These are phyloP conservation scores for Hydropsyche betteni DNA, from an alignment of 2,888 invertebrate species.

Conservation along the genomic window DNA sequence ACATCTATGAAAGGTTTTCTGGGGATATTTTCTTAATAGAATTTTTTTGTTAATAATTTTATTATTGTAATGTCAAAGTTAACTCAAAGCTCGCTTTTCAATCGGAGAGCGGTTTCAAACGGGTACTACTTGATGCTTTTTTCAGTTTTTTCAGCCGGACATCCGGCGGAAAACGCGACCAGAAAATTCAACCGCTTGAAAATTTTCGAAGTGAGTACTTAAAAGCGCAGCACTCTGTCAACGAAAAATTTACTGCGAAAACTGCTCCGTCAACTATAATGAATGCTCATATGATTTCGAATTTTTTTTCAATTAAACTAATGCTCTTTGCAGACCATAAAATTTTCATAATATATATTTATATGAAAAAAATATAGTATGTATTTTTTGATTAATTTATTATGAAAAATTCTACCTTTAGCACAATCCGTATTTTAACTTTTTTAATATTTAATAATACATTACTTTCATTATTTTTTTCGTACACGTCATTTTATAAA, in stretches of 20 bases:
- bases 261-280: neutral
- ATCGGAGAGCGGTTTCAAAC: neutral
- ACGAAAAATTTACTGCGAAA: neutral
- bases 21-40: neutral
- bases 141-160: neutral
- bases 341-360: too few species aligned
- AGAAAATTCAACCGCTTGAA: neutral
- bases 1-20: neutral
- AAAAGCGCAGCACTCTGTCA: slow-evolving; percentile 13
- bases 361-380: too few species aligned
- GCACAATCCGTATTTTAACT: too few species aligned
- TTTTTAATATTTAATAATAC: too few species aligned
- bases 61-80: neutral
- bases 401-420: too few species aligned
- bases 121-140: neutral
- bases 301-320: neutral
- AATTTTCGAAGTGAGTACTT: neutral
- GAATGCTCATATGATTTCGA: neutral
- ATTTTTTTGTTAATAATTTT: neutral
- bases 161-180: neutral
- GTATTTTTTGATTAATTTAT: too few species aligned
- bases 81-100: neutral
- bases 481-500: too few species aligned
- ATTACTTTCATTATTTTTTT: too few species aligned
- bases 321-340: neutral